phyloP scores from a whole-genome alignment of 1,140 invertebrate genomes.

The Scaptomyza graminum region DNA sequence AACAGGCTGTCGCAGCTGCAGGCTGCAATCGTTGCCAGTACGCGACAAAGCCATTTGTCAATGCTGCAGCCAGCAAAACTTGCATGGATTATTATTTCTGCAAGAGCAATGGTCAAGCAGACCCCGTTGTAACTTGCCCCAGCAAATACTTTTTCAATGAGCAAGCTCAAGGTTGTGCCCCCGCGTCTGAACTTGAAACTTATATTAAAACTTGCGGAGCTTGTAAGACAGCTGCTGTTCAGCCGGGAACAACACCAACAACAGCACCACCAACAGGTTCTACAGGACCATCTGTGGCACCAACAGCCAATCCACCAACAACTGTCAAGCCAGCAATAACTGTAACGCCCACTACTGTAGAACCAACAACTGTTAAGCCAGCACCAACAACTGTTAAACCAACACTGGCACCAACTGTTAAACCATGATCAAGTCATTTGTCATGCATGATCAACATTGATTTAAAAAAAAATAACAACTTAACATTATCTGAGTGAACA shows the following conservation, averaged over 20 bases:
- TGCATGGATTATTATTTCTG: slow-evolving; percentile 54
- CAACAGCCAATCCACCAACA: not conserved
- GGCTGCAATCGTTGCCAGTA: slow-evolving; percentile 62
- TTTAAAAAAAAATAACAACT: too few relatives aligned
- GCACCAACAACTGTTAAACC: not conserved
- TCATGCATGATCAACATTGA: too few relatives aligned
- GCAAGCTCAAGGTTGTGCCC: slow-evolving; percentile 16
- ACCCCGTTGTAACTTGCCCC: not conserved
- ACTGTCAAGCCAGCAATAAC: not conserved
- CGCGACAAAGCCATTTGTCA: slow-evolving; percentile 19
- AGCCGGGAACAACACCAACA: not conserved
- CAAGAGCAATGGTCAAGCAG: not conserved
- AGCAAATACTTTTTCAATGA: slow-evolving; percentile 31
- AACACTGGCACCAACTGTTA: too few relatives aligned
- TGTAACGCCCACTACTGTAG: not conserved
- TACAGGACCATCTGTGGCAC: not conserved
- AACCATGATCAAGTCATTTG: too few relatives aligned
- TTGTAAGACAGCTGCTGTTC: slow-evolving; percentile 28
- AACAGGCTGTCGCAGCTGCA: not conserved
- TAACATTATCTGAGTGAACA: not conserved
- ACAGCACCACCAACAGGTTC: not conserved
- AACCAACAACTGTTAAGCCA: not conserved
- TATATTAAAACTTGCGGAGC: slow-evolving; percentile 27
- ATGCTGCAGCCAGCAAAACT: slow-evolving; percentile 24
- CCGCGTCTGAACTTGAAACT: rapidly evolving